Evolutionary conservation across 2,888 invertebrate species (phyloP).

Genomic region (Slavum lentiscoides): DNA sequence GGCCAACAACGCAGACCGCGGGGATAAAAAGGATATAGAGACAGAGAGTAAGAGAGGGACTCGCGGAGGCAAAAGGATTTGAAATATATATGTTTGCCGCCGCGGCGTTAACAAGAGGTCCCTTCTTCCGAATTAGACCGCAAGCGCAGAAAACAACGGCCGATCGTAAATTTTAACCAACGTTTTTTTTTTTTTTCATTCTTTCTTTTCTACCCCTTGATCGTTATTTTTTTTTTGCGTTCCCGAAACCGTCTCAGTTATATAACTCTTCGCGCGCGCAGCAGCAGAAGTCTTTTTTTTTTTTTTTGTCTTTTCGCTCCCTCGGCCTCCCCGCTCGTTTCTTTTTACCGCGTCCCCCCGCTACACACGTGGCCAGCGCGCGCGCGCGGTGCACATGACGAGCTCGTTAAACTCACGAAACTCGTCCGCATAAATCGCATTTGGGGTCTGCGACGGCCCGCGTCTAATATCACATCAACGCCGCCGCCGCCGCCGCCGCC

Average conservation of each 20-base stretch:
- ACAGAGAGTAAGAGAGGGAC: background rate
- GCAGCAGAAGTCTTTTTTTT: background rate
- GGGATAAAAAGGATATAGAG: slow-evolving; percentile 1
- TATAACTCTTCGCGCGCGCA: slow-evolving; percentile 14
- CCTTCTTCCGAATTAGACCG: slow-evolving; percentile 44
- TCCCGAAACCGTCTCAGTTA: slow-evolving; percentile 2
- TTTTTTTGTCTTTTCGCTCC: background rate
- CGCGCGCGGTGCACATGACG: slow-evolving; percentile 48
- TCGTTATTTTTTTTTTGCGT: background rate
- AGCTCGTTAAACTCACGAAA: slow-evolving; percentile 49
- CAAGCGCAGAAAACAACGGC: slow-evolving; percentile 27
- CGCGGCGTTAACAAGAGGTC: slow-evolving; percentile 34
- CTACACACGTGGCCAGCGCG: slow-evolving; percentile 46
- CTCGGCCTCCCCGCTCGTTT: background rate
- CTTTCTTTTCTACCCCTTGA: too few relatives aligned
- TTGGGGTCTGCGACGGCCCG: slow-evolving; percentile 3
- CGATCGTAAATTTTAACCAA: slow-evolving; percentile 47
- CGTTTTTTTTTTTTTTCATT: background rate
- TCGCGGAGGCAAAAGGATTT: slow-evolving; percentile 8
- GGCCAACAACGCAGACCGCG: background rate
- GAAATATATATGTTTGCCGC: slow-evolving; percentile 39
- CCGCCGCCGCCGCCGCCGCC: slow-evolving; percentile 4
- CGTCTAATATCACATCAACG: slow-evolving; percentile 7
- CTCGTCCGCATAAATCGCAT: slow-evolving; percentile 50
- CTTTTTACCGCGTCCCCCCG: slow-evolving; percentile 15